Base-by-base conservation (phyloP, 2,797 vertebrate species). In the Platyrinchus mystaceus region DNA sequence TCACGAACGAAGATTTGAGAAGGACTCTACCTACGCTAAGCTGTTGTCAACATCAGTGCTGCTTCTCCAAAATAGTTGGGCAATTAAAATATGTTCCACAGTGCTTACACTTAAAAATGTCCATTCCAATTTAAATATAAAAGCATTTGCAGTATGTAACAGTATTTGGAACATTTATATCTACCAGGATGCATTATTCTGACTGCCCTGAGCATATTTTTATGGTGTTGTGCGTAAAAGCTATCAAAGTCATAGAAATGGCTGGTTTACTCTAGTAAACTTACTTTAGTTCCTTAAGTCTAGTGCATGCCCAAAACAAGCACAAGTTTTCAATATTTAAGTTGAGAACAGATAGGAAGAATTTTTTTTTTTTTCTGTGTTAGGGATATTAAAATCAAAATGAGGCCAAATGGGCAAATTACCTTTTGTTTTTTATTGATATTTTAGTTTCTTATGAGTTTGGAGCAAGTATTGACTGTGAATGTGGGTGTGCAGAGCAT, bases 31-130 rank as follows among this genome's bases (percentile, higher is more conserved):
- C n/a, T n/a, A n/a, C n/a, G n/a, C n/a, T 16, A 37, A 79, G 19
- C 4, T 34, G 37, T 52, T 62, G 23, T 37, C 43, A 50, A 14
- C 20, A n/a, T 12, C 27, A 75, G 10, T 0, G 0, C 39, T 66
- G 26, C 30, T 69, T 64, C 19, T 77, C 44, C 24, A 70, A 19
- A 80, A 37, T 5, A 50, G 6, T 16, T 7, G 8, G 36, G 17
- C 22, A 69, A 46, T 67, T 59, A 44, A 34, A 70, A 10, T 10
- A 23, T 43, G 21, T 84, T 67, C 28, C 16, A 39, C 4, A 21
- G 34, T 34, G 41, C 52, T 37, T 58, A 28, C 24, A 44, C 34
- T 47, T 71, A 5, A 67, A 68, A 82, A 2, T 4, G 5, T 24
- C 5, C 41, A 27, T 5, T 78, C 4, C 3, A 47, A 34, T 69